Evolutionary conservation across 1,140 invertebrate species (phyloP), one percentile per base, ranked within the genome.

Genomic region (Leptopilina boulardi): DNA sequence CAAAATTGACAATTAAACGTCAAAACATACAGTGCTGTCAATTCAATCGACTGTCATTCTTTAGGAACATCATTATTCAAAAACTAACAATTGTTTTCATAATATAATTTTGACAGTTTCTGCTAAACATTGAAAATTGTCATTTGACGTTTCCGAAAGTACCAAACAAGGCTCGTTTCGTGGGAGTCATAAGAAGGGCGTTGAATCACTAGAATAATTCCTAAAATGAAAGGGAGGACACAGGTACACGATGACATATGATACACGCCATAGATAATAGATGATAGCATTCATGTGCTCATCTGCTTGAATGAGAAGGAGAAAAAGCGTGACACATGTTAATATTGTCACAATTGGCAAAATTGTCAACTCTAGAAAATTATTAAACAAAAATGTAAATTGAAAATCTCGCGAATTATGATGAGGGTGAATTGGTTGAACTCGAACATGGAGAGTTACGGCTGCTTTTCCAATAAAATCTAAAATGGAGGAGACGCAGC

Each of bases 261-360:
- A 38, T 34, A 26, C 51, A 59, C 38, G 56, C n/a, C 59, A 47
- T 70, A 54, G 41, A 76, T 74, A 70, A 10, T 21, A 74, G 59
- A 42, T 74, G 59, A 80, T 38, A 8, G 71, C 72, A 72, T 51
- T 80, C 38, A 66, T 47, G 74, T 38, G 71, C 34, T 66, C 70
- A 71, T 74, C 13, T 38, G 34, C 34, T 42, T 71, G 72, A 77
- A n/a, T 71, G 42, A 21, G 34, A 59, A 71, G 38, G 59, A 51
- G 47, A 34, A 47, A 70, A 38, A 59, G 19, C 38, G n/a, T 56
- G 73, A 41, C 26, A 66, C 59, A 54, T 8, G n/a, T 66, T 30
- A 30, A 66, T 38, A 38, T 15, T 13, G 3, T 11, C 2, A 15
- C 21, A 23, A 15, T 3, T 66, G 23, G 15, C 26, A 66, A 23